phyloP scores from a whole-genome alignment of 2,888 invertebrate genomes.

The Linnaemya tessellans region DNA sequence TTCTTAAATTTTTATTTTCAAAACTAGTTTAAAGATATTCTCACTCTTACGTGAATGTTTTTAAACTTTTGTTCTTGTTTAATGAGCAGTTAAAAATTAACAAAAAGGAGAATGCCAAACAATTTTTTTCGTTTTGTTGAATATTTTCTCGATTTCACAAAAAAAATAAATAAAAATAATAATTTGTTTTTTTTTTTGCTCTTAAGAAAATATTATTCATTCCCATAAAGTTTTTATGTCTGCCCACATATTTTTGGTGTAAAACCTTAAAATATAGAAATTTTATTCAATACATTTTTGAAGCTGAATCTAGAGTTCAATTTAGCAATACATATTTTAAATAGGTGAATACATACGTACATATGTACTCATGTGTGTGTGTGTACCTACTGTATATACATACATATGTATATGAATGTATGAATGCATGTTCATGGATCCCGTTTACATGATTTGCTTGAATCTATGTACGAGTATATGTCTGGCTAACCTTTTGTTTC shows the following conservation, averaged over 20 bases:
- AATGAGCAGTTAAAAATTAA: conserved; percentile 43
- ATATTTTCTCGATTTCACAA: conserved; percentile 8
- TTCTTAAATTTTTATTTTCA: conserved; percentile 33
- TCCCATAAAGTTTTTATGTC: not conserved
- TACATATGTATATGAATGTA: too few relatives aligned
- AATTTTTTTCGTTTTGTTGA: not conserved
- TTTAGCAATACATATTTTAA: not conserved
- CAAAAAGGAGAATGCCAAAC: not conserved
- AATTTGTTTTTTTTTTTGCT: not conserved
- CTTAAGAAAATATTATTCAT: conserved; percentile 1
- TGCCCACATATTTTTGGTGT: not conserved
- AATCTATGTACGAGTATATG: too few relatives aligned
- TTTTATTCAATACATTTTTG: not conserved
- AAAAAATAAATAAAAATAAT: too few relatives aligned
- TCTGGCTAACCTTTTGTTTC: too few relatives aligned
- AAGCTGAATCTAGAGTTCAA: not conserved
- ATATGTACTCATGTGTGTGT: too few relatives aligned
- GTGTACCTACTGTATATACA: too few relatives aligned
- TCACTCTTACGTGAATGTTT: conserved; percentile 29
- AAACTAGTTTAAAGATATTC: conserved; percentile 68
- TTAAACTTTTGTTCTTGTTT: conserved; percentile 19
- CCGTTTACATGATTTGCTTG: too few relatives aligned
- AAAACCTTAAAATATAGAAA: not conserved
- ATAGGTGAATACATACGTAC: not conserved
- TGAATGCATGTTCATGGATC: too few relatives aligned